Conservation (phyloP, 2,797 vertebrate genomes). For the Silurus lanzhouensis region DNA sequence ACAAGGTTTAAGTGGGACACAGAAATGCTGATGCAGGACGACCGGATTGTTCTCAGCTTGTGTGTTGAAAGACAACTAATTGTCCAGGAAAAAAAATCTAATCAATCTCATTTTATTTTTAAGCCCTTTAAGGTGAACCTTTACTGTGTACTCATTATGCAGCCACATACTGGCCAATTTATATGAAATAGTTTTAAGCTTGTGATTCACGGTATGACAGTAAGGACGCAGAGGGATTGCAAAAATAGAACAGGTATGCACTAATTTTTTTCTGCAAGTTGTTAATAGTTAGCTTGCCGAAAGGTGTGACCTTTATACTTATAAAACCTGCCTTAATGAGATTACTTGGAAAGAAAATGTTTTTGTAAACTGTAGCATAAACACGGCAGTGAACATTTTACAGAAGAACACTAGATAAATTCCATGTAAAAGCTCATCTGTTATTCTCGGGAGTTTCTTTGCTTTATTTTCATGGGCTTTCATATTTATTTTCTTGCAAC, state of each 20-base stretch:
- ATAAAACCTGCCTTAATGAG: neutral
- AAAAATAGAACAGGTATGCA: neutral
- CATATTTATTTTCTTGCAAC: neutral
- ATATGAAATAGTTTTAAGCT: neutral
- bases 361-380: neutral
- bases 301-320: neutral
- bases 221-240: neutral
- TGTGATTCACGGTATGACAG: neutral
- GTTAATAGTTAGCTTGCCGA: neutral
- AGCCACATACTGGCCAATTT: conserved; percentile 3
- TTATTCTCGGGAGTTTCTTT: neutral
- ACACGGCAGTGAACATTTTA: neutral
- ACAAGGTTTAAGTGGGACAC: neutral
- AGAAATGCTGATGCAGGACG: neutral
- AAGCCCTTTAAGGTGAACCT: neutral
- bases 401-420: neutral
- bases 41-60: neutral
- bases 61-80: neutral
- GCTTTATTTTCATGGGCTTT: neutral
- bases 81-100: neutral
- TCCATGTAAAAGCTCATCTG: neutral
- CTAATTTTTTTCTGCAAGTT: neutral
- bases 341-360: neutral
- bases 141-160: neutral
- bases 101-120: conserved; percentile 30